Evolutionary conservation across 92 coral and sea anemone genomes (phyloP), one percentile per base, ranked within the genome.

Genomic region (Epizoanthus illoricatus): DNA sequence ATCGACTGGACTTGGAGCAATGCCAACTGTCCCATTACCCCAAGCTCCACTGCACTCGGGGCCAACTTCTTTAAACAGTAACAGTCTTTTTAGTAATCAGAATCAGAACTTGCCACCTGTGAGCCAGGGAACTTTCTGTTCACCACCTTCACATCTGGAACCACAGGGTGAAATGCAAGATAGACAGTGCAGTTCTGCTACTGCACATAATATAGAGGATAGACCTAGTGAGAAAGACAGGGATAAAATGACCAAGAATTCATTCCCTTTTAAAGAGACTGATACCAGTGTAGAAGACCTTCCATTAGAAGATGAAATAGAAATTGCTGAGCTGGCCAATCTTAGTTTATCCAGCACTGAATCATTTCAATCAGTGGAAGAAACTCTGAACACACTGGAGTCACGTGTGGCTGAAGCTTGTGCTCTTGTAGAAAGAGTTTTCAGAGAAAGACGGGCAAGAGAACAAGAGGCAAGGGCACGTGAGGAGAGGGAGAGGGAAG

Each of bases 301-400:
- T 39, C 21, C 42, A 7, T 11, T 66, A 2, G 70, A 20, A 19
- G 58, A 62, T 43, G 45, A 63, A 43, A 28, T 45, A 21, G 42
- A 62, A 20, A 45, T 11, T 21, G 16, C 40, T 19, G 9, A 42
- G 23, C 33, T 20, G 49, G 59, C 7, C 16, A 78, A 64, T 43
- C 3, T 10, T 16, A 23, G 58, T 21, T 7, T 61, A n/a, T 62
- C 69, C 3, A 55, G 65, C 57, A 73, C 61, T 12, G 79, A 54
- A 19, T 55, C 79, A 23, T 55, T 73, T 12, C 68, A 75, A 28
- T 75, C 81, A 39, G 70, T 21, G 57, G 69, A 61, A 19, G 81
- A 76, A 42, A 42, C 42, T 63, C 28, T 19, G 5, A 62, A 24
- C 49, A 63, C n/a, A 10, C 7, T 43, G 17, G 59, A 63, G 61